A percentile compares a stretch with the other conserved stretches of the same genome.
These are phyloP conservation scores for Philereme transversata DNA, from an alignment of 2,888 invertebrate species.

Conservation along the genomic window DNA sequence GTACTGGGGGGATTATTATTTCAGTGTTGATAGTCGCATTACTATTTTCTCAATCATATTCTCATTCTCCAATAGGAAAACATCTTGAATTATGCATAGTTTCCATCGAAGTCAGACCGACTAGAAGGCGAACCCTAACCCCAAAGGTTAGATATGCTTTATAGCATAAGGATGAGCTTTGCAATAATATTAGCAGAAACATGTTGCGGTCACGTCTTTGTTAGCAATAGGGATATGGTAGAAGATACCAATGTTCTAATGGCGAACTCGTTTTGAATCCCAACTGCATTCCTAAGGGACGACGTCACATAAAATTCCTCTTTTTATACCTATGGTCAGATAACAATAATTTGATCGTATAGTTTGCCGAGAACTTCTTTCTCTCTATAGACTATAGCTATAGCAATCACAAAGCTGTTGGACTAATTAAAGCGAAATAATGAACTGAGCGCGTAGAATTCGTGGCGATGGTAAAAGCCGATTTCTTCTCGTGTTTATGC, in stretches of 20 bases:
- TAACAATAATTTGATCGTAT: constrained; percentile 3
- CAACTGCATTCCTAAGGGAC: constrained; percentile 55
- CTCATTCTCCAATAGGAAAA: too few relatives aligned
- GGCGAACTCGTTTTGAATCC: constrained; percentile 52
- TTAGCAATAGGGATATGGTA: constrained; percentile 41
- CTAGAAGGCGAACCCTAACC: too few relatives aligned
- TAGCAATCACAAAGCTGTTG: constrained; percentile 4
- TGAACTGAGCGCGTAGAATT: constrained; percentile 24
- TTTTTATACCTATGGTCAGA: constrained; percentile 19
- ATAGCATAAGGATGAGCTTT: neutral
- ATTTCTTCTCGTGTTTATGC: constrained; percentile 35
- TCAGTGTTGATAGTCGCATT: too few relatives aligned
- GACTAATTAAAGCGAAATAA: constrained; percentile 14
- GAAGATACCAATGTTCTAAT: constrained; percentile 48
- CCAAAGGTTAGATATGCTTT: too few relatives aligned
- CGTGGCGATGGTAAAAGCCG: constrained; percentile 29
- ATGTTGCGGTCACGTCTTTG: constrained; percentile 15
- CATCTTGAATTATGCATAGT: too few relatives aligned
- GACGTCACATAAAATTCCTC: constrained; percentile 52
- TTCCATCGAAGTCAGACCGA: too few relatives aligned
- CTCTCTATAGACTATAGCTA: neutral
- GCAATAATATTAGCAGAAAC: constrained; percentile 22
- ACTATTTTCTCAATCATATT: too few relatives aligned
- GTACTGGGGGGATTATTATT: too few relatives aligned
- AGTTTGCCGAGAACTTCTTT: neutral